Evolutionary conservation across 2,888 invertebrate genomes (phyloP).

Genomic region (Drosophila subsilvestris): DNA sequence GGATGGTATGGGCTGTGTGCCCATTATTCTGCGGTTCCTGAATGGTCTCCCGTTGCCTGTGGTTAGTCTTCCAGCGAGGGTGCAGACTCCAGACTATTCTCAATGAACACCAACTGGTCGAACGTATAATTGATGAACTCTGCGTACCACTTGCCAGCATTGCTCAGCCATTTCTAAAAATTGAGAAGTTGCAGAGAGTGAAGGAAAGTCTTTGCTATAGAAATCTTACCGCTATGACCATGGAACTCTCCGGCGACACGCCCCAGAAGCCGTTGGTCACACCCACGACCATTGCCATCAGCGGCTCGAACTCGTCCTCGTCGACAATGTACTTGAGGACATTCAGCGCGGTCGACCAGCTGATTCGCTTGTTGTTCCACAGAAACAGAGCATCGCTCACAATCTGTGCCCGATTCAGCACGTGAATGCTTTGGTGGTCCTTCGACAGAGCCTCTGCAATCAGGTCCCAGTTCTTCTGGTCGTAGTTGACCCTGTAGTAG

Average conservation of each 20-base stretch:
- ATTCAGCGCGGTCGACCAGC: conserved; percentile 22
- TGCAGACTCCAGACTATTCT: conserved; percentile 9
- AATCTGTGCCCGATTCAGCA: conserved; percentile 38
- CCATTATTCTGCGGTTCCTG: conserved; percentile 60
- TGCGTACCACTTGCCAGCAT: conserved; percentile 39
- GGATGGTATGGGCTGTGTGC: conserved; percentile 6
- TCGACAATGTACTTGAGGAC: conserved; percentile 39
- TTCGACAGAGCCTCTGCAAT: conserved; percentile 13
- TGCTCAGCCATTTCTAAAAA: conserved; percentile 36
- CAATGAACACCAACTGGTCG: conserved; percentile 30
- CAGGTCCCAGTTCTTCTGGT: conserved; percentile 20
- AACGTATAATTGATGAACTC: conserved; percentile 45
- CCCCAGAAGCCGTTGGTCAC: conserved; percentile 38
- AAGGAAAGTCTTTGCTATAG: not conserved
- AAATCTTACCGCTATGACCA: conserved; percentile 27
- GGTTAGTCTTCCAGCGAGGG: conserved; percentile 8
- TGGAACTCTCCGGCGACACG: conserved; percentile 23
- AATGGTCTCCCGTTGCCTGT: not conserved
- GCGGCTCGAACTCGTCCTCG: conserved; percentile 41
- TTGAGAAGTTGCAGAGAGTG: not conserved
- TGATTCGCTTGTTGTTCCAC: not conserved
- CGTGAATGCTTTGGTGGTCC: conserved; percentile 26
- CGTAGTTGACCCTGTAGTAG: conserved; percentile 43
- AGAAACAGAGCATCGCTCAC: conserved; percentile 36
- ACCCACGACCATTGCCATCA: conserved; percentile 39